Percentiles rank a stretch among this genome's conserved stretches.
Conservation (phyloP, 2,113 vertebrate genomes). For the Larimichthys polyactis region DNA sequence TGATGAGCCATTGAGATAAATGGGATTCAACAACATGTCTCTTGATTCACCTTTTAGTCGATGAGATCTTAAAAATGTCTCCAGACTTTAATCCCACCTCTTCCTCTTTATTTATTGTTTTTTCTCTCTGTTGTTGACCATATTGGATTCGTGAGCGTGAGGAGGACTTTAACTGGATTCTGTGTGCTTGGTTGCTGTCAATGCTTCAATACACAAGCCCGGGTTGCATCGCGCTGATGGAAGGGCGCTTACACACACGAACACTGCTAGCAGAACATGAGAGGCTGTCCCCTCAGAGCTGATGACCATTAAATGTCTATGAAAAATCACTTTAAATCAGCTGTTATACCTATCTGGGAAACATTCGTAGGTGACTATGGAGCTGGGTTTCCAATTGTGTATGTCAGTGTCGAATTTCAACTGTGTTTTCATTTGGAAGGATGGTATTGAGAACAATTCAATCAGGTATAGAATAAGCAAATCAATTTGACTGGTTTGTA, state of each 20-base stretch:
- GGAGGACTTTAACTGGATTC: conserved; percentile 18
- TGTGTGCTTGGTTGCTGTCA: conserved; percentile 24
- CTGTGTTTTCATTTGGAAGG: conserved; percentile 5
- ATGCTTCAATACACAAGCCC: conserved; percentile 34
- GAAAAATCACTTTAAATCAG: conserved; percentile 29
- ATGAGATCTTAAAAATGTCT: not conserved
- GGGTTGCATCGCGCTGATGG: conserved; percentile 25
- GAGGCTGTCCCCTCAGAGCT: not conserved
- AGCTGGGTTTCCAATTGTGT: conserved; percentile 31
- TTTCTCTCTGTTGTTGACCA: not conserved
- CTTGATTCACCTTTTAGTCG: conserved; percentile 16
- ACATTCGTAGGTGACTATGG: conserved; percentile 27
- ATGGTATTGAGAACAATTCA: conserved; percentile 48
- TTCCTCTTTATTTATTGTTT: not conserved
- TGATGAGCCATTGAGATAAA: conserved; percentile 39
- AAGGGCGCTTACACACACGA: not conserved
- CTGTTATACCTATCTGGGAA: not conserved
- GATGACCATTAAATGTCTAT: not conserved
- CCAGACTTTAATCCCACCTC: conserved; percentile 9
- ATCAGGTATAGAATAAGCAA: conserved; percentile 41
- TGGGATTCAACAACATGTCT: conserved; percentile 8
- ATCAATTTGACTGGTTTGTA: conserved; percentile 46
- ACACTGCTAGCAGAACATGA: not conserved
- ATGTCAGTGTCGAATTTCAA: conserved; percentile 49
- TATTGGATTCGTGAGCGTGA: not conserved